Conservation (phyloP, 2,888 invertebrate genomes). For the Masnerella sp. region DNA sequence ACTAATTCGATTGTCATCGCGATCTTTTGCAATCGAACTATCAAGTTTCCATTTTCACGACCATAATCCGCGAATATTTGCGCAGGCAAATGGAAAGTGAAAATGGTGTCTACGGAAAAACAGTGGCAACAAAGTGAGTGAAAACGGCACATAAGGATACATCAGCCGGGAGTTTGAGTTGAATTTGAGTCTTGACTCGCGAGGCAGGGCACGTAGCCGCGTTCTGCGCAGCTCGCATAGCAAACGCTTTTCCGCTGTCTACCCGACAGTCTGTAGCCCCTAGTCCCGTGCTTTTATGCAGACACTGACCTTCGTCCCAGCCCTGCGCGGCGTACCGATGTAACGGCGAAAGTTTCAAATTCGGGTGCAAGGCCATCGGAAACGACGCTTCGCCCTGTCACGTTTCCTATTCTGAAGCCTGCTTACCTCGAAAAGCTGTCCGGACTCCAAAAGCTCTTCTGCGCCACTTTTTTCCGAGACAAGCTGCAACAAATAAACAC, state of each 20-base stretch:
- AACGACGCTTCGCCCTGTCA: slow-evolving; percentile 62
- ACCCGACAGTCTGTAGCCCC: slow-evolving; percentile 68
- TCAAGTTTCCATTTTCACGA: too few species aligned
- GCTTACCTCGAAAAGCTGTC: slow-evolving; percentile 57
- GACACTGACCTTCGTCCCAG: slow-evolving; percentile 77
- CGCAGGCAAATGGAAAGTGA: slow-evolving; percentile 37
- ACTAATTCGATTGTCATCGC: neutral
- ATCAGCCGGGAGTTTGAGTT: slow-evolving; percentile 70
- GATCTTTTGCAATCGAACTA: too few species aligned
- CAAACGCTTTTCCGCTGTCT: slow-evolving; percentile 68
- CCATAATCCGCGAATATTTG: neutral
- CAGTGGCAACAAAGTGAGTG: slow-evolving; percentile 57
- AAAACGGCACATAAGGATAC: slow-evolving; percentile 69
- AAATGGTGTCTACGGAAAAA: slow-evolving; percentile 43
- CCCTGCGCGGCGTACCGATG: slow-evolving; percentile 63
- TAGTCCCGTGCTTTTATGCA: slow-evolving; percentile 75
- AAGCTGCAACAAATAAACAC: slow-evolving; percentile 15
- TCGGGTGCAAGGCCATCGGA: slow-evolving; percentile 76
- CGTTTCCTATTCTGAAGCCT: slow-evolving; percentile 58
- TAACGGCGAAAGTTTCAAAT: slow-evolving; percentile 75
- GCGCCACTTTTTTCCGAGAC: too few species aligned
- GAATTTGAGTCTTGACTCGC: slow-evolving; percentile 75
- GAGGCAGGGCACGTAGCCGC: slow-evolving; percentile 76
- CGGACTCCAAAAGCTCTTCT: slow-evolving; percentile 33
- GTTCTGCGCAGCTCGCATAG: slow-evolving; percentile 76